These are phyloP conservation scores for Drosophila kanapiae DNA, from an alignment of 1,140 invertebrate genomes.

Conservation along the genomic window DNA sequence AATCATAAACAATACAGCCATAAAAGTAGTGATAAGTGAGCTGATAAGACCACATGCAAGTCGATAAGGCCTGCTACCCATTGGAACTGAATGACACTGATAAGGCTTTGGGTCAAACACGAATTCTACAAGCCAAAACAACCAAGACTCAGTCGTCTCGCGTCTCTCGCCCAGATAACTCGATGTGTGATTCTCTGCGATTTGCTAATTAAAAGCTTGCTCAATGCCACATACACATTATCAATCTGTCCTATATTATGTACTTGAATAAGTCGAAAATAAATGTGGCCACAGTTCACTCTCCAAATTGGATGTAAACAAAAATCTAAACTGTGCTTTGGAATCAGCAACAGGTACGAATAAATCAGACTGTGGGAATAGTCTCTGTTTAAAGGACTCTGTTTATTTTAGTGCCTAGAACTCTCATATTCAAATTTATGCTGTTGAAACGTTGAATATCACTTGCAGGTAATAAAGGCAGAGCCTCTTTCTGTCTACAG, in stretches of 20 bases:
- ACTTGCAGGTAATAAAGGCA: conserved; percentile 3
- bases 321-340: conserved; percentile 1
- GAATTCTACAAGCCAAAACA: conserved; percentile 30
- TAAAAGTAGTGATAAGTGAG: background rate
- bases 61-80: conserved; percentile 19
- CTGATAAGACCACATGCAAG: conserved; percentile 9
- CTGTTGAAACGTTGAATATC: conserved; percentile 10
- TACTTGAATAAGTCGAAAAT: background rate
- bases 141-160: conserved; percentile 19
- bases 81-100: conserved; percentile 29
- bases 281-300: background rate
- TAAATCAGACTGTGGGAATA: conserved; percentile 2
- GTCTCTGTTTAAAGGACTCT: background rate
- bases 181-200: conserved; percentile 5
- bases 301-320: conserved; percentile 1
- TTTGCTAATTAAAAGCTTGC: conserved; percentile 27
- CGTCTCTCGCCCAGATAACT: conserved; percentile 32
- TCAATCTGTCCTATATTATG: conserved; percentile 4
- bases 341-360: conserved; percentile 9
- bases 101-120: conserved; percentile 29
- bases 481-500: conserved; percentile 3
- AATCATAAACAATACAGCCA: background rate
- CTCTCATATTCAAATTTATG: conserved; percentile 14
- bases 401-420: conserved; percentile 5
- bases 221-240: conserved; percentile 4